A percentile compares a stretch with the other conserved stretches of the same genome.
phyloP scores from a whole-genome alignment of 2,113 vertebrate species.

The Tringa solitaria region DNA sequence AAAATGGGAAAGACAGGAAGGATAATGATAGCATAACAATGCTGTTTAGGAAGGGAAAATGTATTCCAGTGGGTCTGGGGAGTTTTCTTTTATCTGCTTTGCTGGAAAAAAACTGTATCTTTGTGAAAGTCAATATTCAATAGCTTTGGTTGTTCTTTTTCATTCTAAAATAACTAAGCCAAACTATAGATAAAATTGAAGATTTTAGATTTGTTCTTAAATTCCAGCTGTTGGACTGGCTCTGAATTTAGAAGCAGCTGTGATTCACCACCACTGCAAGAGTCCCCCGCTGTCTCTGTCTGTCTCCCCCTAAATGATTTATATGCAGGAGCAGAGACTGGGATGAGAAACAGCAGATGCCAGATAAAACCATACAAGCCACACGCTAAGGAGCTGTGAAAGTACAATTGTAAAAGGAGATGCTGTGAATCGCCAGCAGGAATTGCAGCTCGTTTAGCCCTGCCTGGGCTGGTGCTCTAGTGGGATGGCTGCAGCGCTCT shows the following conservation, averaged over 20 bases:
- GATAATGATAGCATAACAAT: constrained; percentile 1
- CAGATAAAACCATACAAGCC: not conserved
- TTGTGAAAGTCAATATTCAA: not conserved
- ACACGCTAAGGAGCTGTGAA: not conserved
- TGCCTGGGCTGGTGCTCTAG: not conserved
- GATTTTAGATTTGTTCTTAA: not conserved
- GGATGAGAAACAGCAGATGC: constrained; percentile 16
- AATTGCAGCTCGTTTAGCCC: not conserved
- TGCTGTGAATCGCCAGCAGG: not conserved
- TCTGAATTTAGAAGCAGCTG: not conserved
- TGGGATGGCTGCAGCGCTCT: not conserved
- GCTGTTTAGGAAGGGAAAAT: not conserved
- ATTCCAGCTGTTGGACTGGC: not conserved
- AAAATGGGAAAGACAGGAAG: not conserved
- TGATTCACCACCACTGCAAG: not conserved
- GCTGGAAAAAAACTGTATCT: not conserved
- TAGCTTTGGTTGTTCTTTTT: not conserved
- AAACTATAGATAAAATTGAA: constrained; percentile 3
- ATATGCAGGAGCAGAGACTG: not conserved
- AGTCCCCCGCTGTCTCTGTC: not conserved
- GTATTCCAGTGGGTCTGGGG: not conserved
- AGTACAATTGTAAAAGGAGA: not conserved
- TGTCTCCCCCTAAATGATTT: not conserved
- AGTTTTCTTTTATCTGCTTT: constrained; percentile 15
- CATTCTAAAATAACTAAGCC: constrained; percentile 4